These are phyloP conservation scores for Enoplosus armatus DNA, from an alignment of 2,797 vertebrate species.

Conservation along the genomic window DNA sequence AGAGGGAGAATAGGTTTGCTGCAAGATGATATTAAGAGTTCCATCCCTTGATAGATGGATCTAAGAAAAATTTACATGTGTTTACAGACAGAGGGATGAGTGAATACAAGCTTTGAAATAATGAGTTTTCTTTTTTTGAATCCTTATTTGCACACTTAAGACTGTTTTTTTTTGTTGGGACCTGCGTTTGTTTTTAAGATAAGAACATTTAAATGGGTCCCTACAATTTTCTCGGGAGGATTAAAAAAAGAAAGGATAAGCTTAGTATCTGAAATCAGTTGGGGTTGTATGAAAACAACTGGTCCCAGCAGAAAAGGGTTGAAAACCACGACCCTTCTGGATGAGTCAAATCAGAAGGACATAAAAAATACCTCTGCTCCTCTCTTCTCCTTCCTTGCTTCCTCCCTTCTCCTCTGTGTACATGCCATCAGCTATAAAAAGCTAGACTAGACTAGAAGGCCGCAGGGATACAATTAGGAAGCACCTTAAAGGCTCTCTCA, in stretches of 20 bases:
- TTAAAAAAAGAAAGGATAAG: slow-evolving; percentile 43
- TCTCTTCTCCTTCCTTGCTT: slow-evolving; percentile 38
- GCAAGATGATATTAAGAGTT: slow-evolving; percentile 47
- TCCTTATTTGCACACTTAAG: slow-evolving; percentile 48
- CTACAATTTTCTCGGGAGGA: slow-evolving; percentile 38
- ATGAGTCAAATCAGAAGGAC: slow-evolving; percentile 37
- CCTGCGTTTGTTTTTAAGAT: slow-evolving; percentile 49
- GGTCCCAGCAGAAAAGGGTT: slow-evolving; percentile 18
- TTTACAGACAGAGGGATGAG: slow-evolving; percentile 41
- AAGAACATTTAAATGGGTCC: slow-evolving; percentile 51
- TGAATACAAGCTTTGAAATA: slow-evolving; percentile 38
- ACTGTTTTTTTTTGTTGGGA: slow-evolving; percentile 6
- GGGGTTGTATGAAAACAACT: slow-evolving; percentile 21
- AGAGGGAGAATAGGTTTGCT: slow-evolving; percentile 46
- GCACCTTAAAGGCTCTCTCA: slow-evolving; percentile 81
- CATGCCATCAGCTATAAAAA: slow-evolving; percentile 72
- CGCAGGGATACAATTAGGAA: slow-evolving; percentile 83
- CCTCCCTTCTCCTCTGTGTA: slow-evolving; percentile 59
- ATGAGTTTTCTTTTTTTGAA: slow-evolving; percentile 52
- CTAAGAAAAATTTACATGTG: slow-evolving; percentile 50
- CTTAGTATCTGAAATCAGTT: slow-evolving; percentile 47
- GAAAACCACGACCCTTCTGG: slow-evolving; percentile 29
- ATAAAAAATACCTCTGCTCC: slow-evolving; percentile 44
- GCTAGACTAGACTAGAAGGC: slow-evolving; percentile 72
- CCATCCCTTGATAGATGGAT: slow-evolving; percentile 48